Evolutionary conservation across 2,113 vertebrate species (phyloP).

Genomic region (Eubucco bourcierii): DNA sequence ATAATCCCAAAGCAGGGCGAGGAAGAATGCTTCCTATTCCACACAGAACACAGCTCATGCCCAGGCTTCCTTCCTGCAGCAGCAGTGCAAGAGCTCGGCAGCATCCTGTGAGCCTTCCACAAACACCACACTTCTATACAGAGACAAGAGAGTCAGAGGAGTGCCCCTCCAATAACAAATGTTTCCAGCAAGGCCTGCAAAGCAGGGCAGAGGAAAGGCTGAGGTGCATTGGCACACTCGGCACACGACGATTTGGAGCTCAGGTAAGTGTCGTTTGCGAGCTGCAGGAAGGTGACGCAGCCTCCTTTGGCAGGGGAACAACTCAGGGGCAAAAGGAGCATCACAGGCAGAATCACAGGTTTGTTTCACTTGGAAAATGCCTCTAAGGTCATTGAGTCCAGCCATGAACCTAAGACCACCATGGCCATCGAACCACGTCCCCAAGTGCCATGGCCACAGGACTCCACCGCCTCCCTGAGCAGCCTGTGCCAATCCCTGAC

Average conservation of each 20-base stretch:
- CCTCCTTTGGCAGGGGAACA: neutral
- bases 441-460: too few species aligned
- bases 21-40: slow-evolving; percentile 11
- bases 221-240: neutral
- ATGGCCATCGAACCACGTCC: too few species aligned
- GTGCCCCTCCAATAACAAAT: neutral
- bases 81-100: neutral
- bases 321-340: neutral
- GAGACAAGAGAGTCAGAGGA: neutral
- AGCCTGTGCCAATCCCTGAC: too few species aligned
- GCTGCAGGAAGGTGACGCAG: neutral
- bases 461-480: too few species aligned
- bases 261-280: neutral
- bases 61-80: neutral
- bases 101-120: neutral
- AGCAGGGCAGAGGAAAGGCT: neutral
- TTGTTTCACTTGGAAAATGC: too few species aligned
- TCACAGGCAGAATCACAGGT: too few species aligned
- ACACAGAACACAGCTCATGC: slow-evolving; percentile 2
- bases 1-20: slow-evolving; percentile 28
- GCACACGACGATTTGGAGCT: neutral
- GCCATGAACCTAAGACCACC: too few species aligned
- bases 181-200: neutral
- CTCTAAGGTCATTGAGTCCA: too few species aligned
- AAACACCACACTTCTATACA: neutral